These are phyloP conservation scores for Montipora sp. DNA, from an alignment of 64 coral and sea anemone species.

Conservation along the genomic window DNA sequence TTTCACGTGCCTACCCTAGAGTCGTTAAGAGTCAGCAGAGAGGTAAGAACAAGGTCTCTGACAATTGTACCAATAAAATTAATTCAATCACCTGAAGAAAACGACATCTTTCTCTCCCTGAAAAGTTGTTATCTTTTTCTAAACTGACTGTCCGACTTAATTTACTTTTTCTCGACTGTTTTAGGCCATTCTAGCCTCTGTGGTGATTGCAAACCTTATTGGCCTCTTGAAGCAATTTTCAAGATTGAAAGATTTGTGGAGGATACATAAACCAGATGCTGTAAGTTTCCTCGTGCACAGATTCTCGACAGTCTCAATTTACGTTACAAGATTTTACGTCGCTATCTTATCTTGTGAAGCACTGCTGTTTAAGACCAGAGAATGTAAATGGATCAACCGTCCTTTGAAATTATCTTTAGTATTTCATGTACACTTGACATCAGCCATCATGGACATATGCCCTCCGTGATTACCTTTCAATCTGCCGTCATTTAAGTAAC, in stretches of 20 bases:
- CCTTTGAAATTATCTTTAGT: background rate
- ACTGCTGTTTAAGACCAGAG: background rate
- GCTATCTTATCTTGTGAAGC: background rate
- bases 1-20: no score
- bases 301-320: background rate
- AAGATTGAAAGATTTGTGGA: constrained; percentile 68
- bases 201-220: constrained; percentile 88
- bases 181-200: constrained; percentile 78
- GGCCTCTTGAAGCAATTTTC: constrained; percentile 86
- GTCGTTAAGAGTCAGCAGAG: no score
- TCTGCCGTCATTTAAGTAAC: no score
- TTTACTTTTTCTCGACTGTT: background rate
- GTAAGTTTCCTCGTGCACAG: constrained; percentile 40
- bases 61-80: no score
- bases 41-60: no score
- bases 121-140: no score
- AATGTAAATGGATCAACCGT: background rate
- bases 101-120: no score
- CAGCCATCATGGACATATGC: no score
- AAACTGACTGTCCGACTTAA: background rate
- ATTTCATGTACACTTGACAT: no score
- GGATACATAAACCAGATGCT: constrained; percentile 72
- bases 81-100: no score
- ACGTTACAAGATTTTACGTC: no score
- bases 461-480: no score